Evolutionary conservation across 2,113 vertebrate species (phyloP).

Genomic region (Melanocharis versteri): DNA sequence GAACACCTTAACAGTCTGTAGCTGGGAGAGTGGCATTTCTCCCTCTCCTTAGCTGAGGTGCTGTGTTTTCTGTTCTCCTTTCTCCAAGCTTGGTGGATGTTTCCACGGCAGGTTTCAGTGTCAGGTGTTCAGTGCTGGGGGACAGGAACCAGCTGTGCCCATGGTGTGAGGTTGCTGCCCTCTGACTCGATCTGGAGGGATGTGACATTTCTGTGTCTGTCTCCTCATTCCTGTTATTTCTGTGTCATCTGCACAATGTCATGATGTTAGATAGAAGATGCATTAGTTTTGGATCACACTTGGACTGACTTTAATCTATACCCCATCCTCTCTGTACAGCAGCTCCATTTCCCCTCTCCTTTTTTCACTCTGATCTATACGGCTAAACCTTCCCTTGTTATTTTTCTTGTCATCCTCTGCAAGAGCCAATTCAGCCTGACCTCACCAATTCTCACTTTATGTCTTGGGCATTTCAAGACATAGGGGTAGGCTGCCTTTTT

Average conservation of each 20-base stretch:
- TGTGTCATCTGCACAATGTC: neutral
- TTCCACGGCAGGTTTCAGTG: neutral
- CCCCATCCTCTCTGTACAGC: neutral
- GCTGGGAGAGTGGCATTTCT: neutral
- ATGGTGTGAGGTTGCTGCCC: accelerated
- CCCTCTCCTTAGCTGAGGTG: neutral
- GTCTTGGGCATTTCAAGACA: slow-evolving; percentile 11
- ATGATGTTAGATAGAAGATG: neutral
- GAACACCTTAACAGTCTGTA: neutral
- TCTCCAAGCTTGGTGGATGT: neutral
- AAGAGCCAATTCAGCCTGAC: slow-evolving; percentile 15
- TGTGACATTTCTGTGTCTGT: neutral
- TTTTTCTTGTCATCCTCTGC: neutral
- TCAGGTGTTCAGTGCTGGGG: neutral
- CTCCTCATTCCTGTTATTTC: neutral
- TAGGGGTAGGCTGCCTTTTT: neutral
- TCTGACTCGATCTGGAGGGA: neutral
- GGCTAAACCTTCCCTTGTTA: neutral
- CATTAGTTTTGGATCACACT: neutral
- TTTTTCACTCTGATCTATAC: neutral
- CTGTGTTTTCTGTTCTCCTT: neutral
- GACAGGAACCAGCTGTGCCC: neutral
- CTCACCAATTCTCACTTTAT: slow-evolving; percentile 5
- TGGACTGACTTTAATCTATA: neutral
- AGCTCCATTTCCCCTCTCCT: neutral